Base-by-base conservation (phyloP, 1,140 invertebrate species). In the Thaumetopoea pityocampa region DNA sequence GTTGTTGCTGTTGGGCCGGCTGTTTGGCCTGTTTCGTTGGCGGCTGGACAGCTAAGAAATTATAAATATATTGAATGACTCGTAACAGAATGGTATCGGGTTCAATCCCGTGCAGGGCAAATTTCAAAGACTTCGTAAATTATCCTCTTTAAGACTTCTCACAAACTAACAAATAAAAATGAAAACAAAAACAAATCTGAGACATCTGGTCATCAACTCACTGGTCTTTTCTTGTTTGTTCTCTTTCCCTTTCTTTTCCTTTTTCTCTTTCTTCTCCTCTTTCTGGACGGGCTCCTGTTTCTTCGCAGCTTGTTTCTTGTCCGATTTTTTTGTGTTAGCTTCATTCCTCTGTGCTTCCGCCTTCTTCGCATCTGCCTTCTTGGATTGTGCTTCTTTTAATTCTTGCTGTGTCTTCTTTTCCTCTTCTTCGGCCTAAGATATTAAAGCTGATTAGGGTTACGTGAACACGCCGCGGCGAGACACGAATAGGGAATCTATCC, bases 391-490 rank as follows among this genome's bases (percentile, higher is more conserved):
- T 26, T 67, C 57, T 69, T 55, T 42, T 37, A 67, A 57, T 15
- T 57, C 34, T 22, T 51, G 35, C 16, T 68, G 65, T 29, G 57
- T 63, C 30, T 57, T 64, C 18, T 40, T 65, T 14, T 78, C 71
- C 50, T 82, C 78, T 51, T 79, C 76, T 44, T 82, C 74, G 5
- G 69, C 76, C 78, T 82, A 27, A 17, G 11, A 30, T 8, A 35
- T 36, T 35, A 37, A 7, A 9, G n/a, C 5, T 1, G 9, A n/a
- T 8, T n/a, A n/a, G n/a, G n/a, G n/a, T n/a, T n/a, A n/a, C n/a
- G n/a, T n/a, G n/a, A n/a, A n/a, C n/a, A n/a, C n/a, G n/a, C n/a
- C n/a, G n/a, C n/a, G n/a, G n/a, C n/a, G n/a, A n/a, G n/a, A n/a
- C n/a, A n/a, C n/a, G n/a, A n/a, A n/a, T n/a, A n/a, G n/a, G n/a